A percentile compares a stretch with the other conserved stretches of the same genome.
Evolutionary conservation across 1,140 invertebrate genomes (phyloP).

Genomic region (Rhyzopertha dominica): DNA sequence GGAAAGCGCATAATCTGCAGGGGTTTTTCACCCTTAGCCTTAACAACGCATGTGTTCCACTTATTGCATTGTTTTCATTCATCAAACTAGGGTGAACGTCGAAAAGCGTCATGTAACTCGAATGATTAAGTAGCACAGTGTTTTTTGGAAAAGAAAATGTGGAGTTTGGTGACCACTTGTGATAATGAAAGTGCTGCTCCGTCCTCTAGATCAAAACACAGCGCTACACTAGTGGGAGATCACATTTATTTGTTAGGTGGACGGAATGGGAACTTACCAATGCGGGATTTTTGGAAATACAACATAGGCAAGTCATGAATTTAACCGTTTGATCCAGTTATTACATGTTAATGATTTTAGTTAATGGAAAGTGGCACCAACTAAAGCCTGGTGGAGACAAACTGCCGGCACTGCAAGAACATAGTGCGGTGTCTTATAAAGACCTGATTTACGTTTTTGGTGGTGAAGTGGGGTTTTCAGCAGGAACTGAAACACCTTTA

Average conservation of each 20-base stretch:
- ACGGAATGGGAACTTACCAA: conserved; percentile 71
- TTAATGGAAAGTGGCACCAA: conserved; percentile 64
- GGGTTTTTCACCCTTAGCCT: too few species aligned
- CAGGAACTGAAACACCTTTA: conserved; percentile 74
- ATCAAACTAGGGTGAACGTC: too few species aligned
- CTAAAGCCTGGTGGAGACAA: conserved; percentile 63
- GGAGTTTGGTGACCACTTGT: conserved; percentile 55
- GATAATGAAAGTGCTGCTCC: conserved; percentile 56
- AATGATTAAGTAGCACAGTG: too few species aligned
- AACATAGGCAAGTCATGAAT: conserved; percentile 67
- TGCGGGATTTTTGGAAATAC: conserved; percentile 82
- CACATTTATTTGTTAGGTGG: conserved; percentile 78
- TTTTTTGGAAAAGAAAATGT: too few species aligned
- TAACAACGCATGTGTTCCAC: too few species aligned
- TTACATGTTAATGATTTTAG: too few species aligned
- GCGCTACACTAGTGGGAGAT: conserved; percentile 67
- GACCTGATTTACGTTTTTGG: conserved; percentile 81
- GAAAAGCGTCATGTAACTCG: too few species aligned
- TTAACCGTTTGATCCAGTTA: neutral
- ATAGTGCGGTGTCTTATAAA: conserved; percentile 73
- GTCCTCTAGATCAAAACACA: conserved; percentile 72
- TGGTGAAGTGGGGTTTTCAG: conserved; percentile 77
- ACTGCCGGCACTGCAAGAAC: conserved; percentile 77
- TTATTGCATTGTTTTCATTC: too few species aligned
- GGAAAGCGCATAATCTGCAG: too few species aligned